phyloP scores from a whole-genome alignment of 2,797 vertebrate genomes.

The Arvicola amphibius region DNA sequence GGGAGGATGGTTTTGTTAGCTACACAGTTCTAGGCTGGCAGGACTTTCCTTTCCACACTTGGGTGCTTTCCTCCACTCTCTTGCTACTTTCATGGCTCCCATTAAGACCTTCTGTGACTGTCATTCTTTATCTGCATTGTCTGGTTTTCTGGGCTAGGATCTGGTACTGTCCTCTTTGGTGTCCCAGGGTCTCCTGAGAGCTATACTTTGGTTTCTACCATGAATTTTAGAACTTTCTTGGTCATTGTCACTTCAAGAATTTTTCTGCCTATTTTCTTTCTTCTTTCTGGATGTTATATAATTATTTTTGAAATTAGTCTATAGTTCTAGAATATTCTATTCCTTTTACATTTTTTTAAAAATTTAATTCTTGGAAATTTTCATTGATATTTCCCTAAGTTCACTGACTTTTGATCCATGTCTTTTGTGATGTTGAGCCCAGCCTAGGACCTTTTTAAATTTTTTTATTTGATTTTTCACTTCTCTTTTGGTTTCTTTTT shows the following conservation, averaged over 20 bases:
- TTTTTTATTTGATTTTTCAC: not conserved
- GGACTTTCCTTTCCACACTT: not conserved
- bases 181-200: not conserved
- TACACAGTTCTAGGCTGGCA: not conserved
- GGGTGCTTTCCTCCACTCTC: not conserved
- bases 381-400: not conserved
- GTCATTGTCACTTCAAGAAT: not conserved
- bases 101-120: not conserved
- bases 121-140: not conserved
- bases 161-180: not conserved
- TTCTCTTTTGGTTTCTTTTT: not conserved
- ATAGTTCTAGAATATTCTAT: not conserved
- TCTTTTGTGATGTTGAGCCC: not conserved
- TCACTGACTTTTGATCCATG: not conserved
- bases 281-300: not conserved
- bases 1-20: not conserved
- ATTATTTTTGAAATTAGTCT: not conserved
- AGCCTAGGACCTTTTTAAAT: not conserved
- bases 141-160: not conserved
- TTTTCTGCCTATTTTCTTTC: constrained; percentile 9
- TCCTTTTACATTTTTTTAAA: not conserved
- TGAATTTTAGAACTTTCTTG: not conserved
- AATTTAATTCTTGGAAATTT: not conserved
- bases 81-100: not conserved
- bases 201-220: not conserved